phyloP scores from a whole-genome alignment of 2,888 invertebrate species.

The Drosophila birchii region DNA sequence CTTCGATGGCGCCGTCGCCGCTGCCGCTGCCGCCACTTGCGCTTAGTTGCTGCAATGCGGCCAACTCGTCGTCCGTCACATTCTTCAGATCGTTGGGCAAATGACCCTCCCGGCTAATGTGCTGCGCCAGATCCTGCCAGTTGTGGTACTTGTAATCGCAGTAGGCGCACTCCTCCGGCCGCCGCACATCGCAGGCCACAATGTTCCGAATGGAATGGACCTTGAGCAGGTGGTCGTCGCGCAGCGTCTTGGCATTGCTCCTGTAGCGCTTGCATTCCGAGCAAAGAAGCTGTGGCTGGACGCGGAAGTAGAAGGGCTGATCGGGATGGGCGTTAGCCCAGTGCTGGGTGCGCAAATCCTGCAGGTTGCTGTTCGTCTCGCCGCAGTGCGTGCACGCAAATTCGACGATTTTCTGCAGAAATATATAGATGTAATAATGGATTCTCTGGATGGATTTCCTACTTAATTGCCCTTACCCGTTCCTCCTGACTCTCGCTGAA shows the following conservation, averaged over 20 bases:
- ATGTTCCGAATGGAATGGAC: constrained; percentile 78
- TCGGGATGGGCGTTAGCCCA: constrained; percentile 58
- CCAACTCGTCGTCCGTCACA: constrained; percentile 52
- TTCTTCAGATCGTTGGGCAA: constrained; percentile 73
- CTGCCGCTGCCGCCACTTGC: constrained; percentile 10
- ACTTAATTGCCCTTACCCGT: not conserved
- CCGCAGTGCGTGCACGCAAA: constrained; percentile 76
- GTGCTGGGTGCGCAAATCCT: constrained; percentile 63
- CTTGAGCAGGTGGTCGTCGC: constrained; percentile 59
- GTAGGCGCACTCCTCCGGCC: constrained; percentile 68
- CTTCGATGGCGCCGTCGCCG: too few relatives aligned
- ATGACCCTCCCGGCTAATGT: constrained; percentile 60
- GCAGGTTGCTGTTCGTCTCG: constrained; percentile 51
- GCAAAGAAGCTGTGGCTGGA: constrained; percentile 72
- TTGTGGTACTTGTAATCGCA: constrained; percentile 59
- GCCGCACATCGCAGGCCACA: constrained; percentile 76
- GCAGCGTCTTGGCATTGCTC: constrained; percentile 62
- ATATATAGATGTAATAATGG: too few relatives aligned
- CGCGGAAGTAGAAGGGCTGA: constrained; percentile 76
- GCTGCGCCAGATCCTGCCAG: constrained; percentile 51
- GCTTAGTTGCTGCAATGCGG: constrained; percentile 56
- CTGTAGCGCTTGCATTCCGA: constrained; percentile 63
- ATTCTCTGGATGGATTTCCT: too few relatives aligned
- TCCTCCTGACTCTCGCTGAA: constrained; percentile 1
- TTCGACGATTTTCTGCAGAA: constrained; percentile 31